These are phyloP conservation scores for Numenius phaeopus DNA, from an alignment of 2,797 vertebrate species.

Conservation along the genomic window DNA sequence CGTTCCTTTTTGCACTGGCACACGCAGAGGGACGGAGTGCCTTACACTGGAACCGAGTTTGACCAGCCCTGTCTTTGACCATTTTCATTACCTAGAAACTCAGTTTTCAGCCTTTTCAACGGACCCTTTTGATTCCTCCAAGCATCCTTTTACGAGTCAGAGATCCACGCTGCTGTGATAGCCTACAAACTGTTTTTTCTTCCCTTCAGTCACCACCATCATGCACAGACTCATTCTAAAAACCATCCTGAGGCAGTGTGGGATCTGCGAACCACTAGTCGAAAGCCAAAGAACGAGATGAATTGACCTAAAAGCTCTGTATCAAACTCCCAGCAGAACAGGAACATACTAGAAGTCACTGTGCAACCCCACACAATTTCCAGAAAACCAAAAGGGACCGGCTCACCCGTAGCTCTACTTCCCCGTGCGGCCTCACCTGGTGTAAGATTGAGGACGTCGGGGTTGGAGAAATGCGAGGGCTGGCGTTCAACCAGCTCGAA, in stretches of 20 bases:
- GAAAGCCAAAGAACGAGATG: not conserved
- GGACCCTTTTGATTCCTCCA: not conserved
- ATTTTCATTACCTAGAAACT: not conserved
- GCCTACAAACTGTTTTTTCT: not conserved
- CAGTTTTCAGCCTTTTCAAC: not conserved
- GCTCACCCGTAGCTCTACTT: not conserved
- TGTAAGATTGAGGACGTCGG: constrained; percentile 93
- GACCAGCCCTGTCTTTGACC: not conserved
- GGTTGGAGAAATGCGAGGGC: constrained; percentile 91
- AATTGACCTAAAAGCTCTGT: not conserved
- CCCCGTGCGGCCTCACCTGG: constrained; percentile 82
- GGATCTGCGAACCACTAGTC: not conserved
- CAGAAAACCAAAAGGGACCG: not conserved
- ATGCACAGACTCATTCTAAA: not conserved
- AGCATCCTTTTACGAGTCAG: not conserved
- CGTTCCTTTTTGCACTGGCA: not conserved
- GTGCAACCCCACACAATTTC: not conserved
- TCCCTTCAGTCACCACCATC: not conserved
- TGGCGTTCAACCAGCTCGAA: constrained; percentile 96
- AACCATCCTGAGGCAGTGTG: not conserved
- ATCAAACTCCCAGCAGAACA: not conserved
- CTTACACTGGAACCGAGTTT: not conserved
- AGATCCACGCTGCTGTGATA: not conserved
- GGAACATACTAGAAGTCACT: not conserved
- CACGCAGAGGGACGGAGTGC: not conserved